phyloP scores from a whole-genome alignment of 1,140 invertebrate species.

The Tetramorium simillimum region DNA sequence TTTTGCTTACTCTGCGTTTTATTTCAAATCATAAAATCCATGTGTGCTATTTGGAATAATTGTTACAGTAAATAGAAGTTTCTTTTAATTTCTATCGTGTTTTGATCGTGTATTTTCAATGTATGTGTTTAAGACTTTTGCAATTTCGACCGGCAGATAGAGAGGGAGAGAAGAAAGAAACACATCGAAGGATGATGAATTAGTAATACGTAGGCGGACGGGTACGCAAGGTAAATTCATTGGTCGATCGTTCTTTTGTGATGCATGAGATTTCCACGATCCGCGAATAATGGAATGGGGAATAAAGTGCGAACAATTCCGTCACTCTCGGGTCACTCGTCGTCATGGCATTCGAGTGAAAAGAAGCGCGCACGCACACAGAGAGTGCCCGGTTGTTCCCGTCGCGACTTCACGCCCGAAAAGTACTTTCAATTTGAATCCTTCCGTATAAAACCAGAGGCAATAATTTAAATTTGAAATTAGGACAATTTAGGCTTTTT shows the following conservation, averaged over 20 bases:
- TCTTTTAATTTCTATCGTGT: constrained; percentile 8
- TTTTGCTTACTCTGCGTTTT: neutral
- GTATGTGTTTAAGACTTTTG: constrained; percentile 35
- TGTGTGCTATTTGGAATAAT: neutral
- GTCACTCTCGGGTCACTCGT: constrained; percentile 51
- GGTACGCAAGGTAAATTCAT: constrained; percentile 60
- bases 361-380: constrained; percentile 37
- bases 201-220: constrained; percentile 49
- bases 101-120: neutral
- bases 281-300: constrained; percentile 65
- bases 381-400: constrained; percentile 22
- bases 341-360: constrained; percentile 36
- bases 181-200: constrained; percentile 54
- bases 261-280: constrained; percentile 70
- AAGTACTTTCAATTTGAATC: constrained; percentile 49
- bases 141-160: neutral
- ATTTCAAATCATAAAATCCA: neutral
- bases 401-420: constrained; percentile 17
- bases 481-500: constrained; percentile 26
- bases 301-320: constrained; percentile 73
- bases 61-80: neutral
- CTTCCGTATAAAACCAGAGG: constrained; percentile 34
- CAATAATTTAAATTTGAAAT: constrained; percentile 53
- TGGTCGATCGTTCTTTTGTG: constrained; percentile 68
- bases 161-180: neutral